Evolutionary conservation across 1,140 invertebrate species (phyloP).

Genomic region (Neodiprion pinetum): DNA sequence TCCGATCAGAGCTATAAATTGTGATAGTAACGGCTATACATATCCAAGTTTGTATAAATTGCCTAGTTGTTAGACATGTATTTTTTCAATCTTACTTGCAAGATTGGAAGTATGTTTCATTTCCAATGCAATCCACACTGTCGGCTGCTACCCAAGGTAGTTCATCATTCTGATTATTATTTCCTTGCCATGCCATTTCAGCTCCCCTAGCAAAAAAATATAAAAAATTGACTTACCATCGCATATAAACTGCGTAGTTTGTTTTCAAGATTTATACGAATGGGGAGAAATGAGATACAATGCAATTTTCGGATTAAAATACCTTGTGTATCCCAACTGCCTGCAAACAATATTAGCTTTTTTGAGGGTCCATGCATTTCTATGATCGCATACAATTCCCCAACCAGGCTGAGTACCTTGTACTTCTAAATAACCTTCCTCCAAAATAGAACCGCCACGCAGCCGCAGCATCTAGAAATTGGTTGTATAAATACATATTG

Average conservation of each 20-base stretch:
- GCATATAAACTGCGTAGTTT: conserved; percentile 2
- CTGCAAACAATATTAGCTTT: conserved; percentile 66
- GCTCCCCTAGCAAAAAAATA: conserved; percentile 57
- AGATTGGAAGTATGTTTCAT: conserved; percentile 59
- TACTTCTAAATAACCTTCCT: conserved; percentile 66
- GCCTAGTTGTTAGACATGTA: no score
- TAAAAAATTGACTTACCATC: conserved; percentile 16
- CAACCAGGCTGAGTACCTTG: conserved; percentile 57
- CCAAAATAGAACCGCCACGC: conserved; percentile 59
- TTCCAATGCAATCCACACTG: conserved; percentile 59
- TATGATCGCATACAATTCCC: conserved; percentile 64
- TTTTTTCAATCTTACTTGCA: conserved; percentile 50
- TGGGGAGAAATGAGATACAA: no score
- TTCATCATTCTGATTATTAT: conserved; percentile 37
- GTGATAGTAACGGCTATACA: no score
- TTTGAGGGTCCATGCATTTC: conserved; percentile 59
- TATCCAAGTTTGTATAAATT: no score
- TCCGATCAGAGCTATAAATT: no score
- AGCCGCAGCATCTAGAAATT: conserved; percentile 59
- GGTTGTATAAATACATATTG: neutral
- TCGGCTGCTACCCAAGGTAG: conserved; percentile 55
- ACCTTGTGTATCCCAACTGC: conserved; percentile 65
- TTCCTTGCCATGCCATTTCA: conserved; percentile 63
- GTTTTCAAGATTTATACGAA: neutral
- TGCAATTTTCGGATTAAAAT: conserved; percentile 11